These are phyloP conservation scores for Zaprionus lineosus DNA, from an alignment of 2,888 invertebrate genomes.

Conservation along the genomic window DNA sequence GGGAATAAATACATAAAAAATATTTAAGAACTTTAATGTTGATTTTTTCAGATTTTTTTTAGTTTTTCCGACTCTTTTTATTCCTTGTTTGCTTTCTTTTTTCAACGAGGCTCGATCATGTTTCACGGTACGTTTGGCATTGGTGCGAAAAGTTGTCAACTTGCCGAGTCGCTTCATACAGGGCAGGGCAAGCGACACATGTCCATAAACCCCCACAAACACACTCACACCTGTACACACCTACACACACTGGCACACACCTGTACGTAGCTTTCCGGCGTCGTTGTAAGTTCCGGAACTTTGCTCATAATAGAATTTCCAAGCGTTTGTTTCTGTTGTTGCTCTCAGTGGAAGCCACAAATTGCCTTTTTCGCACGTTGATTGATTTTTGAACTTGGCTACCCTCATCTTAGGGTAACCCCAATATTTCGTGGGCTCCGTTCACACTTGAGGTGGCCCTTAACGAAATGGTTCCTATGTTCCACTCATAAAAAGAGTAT, in stretches of 20 bases:
- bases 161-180: conserved; percentile 23
- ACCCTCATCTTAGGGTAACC: too few species aligned
- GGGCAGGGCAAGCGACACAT: conserved; percentile 3
- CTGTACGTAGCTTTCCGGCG: neutral
- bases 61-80: conserved; percentile 2
- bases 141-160: conserved; percentile 52
- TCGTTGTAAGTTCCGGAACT: conserved; percentile 49
- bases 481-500: too few species aligned
- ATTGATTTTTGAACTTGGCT: conserved; percentile 73
- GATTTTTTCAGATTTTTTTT: conserved; percentile 30
- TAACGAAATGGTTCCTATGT: too few species aligned
- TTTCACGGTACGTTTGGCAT: conserved; percentile 59
- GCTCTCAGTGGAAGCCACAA: conserved; percentile 56
- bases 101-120: conserved; percentile 32
- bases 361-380: conserved; percentile 77
- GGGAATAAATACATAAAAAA: conserved; percentile 28
- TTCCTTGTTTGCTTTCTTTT: conserved; percentile 6
- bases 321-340: conserved; percentile 45
- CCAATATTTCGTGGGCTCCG: too few species aligned
- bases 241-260: neutral
- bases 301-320: conserved; percentile 71
- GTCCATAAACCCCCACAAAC: neutral
- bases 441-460: too few species aligned
- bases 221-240: conserved; percentile 2
- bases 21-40: conserved; percentile 38